These are phyloP conservation scores for Melierax canorus DNA, from an alignment of 2,113 vertebrate genomes.

Conservation along the genomic window DNA sequence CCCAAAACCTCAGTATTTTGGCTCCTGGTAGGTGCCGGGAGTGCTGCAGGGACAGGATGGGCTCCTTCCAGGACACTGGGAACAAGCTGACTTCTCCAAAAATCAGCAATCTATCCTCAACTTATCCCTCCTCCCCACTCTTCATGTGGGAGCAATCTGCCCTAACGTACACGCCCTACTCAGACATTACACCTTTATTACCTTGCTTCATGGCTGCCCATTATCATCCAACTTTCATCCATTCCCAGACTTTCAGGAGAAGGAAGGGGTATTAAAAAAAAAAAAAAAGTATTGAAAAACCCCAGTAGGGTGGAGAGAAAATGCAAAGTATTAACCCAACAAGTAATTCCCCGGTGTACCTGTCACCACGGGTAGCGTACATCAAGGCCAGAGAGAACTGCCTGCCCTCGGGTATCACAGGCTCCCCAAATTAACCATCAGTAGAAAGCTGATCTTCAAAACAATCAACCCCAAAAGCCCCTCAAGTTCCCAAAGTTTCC, in stretches of 20 bases:
- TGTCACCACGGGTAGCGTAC: background rate
- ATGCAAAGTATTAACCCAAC: background rate
- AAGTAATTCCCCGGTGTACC: background rate
- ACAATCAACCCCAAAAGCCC: background rate
- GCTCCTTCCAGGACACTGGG: background rate
- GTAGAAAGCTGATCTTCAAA: background rate
- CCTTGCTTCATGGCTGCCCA: background rate
- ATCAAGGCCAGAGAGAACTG: background rate
- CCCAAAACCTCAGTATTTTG: background rate
- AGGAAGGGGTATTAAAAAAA: background rate
- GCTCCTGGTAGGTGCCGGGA: accelerated
- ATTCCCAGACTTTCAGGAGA: background rate
- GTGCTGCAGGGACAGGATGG: background rate
- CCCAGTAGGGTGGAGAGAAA: background rate
- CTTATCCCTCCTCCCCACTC: background rate
- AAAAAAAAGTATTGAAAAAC: background rate
- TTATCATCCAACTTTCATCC: background rate
- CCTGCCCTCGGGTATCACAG: background rate
- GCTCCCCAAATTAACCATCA: background rate
- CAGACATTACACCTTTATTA: background rate
- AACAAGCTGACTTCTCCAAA: background rate
- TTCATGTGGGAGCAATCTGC: background rate
- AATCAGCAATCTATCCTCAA: background rate
- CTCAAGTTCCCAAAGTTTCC: background rate
- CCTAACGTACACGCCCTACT: accelerated